A percentile compares a stretch with the other conserved stretches of the same genome.
phyloP scores from a whole-genome alignment of 1,140 invertebrate genomes.

The Latrodectus geometricus region DNA sequence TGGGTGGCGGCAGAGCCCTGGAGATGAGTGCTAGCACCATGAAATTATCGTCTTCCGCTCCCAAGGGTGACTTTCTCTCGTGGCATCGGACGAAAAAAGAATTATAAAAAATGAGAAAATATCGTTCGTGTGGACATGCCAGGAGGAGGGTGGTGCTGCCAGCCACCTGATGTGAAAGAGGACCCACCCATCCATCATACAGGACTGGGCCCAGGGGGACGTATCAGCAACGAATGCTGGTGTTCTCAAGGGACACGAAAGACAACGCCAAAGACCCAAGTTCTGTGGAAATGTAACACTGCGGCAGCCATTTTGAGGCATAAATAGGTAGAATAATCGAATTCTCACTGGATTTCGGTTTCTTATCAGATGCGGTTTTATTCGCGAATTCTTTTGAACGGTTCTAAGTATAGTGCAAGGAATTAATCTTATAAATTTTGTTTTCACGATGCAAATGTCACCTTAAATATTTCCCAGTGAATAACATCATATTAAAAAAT shows the following conservation, averaged over 20 bases:
- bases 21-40: conserved; percentile 17
- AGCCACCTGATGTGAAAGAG: conserved; percentile 46
- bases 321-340: not conserved
- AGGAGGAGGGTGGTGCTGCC: conserved; percentile 9
- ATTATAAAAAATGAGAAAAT: conserved; percentile 21
- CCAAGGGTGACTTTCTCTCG: conserved; percentile 23
- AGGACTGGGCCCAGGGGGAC: conserved; percentile 32
- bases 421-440: too few relatives aligned
- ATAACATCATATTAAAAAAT: too few relatives aligned
- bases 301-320: conserved; percentile 10
- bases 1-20: not conserved
- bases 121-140: conserved; percentile 11
- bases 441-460: too few relatives aligned
- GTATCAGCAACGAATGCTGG: conserved; percentile 18
- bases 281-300: not conserved
- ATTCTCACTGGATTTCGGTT: too few relatives aligned
- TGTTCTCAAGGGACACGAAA: not conserved
- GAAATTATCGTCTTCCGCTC: conserved; percentile 40
- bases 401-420: too few relatives aligned
- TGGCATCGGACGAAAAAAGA: conserved; percentile 18
- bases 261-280: conserved; percentile 19
- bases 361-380: too few relatives aligned
- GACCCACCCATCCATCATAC: conserved; percentile 53
- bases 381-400: not conserved
- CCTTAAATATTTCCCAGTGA: too few relatives aligned